Conservation (phyloP, 2,888 invertebrate species). For the Drosophila mercatorum region DNA sequence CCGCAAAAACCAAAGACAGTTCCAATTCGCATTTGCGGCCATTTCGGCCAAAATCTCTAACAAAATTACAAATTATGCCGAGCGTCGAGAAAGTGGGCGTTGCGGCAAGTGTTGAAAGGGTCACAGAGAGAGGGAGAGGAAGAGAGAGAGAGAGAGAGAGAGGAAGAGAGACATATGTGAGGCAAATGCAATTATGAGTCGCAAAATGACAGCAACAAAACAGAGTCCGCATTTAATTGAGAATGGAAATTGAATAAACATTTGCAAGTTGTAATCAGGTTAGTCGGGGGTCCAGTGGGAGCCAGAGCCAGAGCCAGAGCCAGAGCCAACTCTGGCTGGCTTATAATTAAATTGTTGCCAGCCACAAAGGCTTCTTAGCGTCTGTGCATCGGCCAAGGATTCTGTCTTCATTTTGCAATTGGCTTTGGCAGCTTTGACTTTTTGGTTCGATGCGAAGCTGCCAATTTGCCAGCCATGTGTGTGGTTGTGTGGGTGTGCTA, state of each 20-base stretch:
- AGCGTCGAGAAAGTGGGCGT: constrained; percentile 54
- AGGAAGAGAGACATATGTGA: constrained; percentile 11
- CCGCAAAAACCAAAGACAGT: constrained; percentile 22
- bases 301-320: neutral
- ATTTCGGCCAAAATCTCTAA: constrained; percentile 39
- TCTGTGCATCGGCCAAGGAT: constrained; percentile 33
- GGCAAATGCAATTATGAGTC: constrained; percentile 63
- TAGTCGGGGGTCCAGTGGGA: constrained; percentile 17
- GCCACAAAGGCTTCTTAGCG: constrained; percentile 54
- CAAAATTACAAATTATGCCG: constrained; percentile 61
- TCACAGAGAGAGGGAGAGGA: constrained; percentile 5
- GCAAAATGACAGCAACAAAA: constrained; percentile 20
- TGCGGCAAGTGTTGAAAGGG: constrained; percentile 59
- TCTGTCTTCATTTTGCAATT: constrained; percentile 14
- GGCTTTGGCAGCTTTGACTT: neutral
- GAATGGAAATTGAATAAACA: constrained; percentile 76
- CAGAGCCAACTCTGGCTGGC: constrained; percentile 26
- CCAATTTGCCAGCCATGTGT: constrained; percentile 10
- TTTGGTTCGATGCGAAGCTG: constrained; percentile 1
- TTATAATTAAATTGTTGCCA: constrained; percentile 70
- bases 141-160: neutral
- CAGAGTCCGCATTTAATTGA: constrained; percentile 61
- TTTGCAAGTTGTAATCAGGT: constrained; percentile 66
- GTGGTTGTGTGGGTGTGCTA: neutral
- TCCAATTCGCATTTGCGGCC: constrained; percentile 22